Evolutionary conservation across 2,888 invertebrate genomes (phyloP).

Genomic region (Leucoptera coffeella): DNA sequence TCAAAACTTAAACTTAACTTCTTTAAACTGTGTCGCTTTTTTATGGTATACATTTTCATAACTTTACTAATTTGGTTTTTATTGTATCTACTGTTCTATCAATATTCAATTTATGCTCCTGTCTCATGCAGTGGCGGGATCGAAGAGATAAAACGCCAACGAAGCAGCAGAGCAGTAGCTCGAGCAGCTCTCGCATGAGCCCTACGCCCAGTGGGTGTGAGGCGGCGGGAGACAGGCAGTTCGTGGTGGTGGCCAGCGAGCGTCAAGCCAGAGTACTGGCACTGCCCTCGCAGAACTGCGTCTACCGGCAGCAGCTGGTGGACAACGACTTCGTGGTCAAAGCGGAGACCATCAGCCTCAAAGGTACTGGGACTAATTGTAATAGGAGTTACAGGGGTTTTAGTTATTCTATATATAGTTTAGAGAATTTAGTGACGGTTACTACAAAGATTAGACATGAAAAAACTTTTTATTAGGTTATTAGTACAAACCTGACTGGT

Average conservation of each 20-base stretch:
- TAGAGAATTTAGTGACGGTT: too few species aligned
- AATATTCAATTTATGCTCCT: background rate
- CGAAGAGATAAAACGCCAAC: slow-evolving; percentile 57
- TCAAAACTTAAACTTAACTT: too few species aligned
- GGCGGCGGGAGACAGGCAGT: slow-evolving; percentile 74
- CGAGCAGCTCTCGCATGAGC: slow-evolving; percentile 67
- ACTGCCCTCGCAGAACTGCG: slow-evolving; percentile 91
- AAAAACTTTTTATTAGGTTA: too few species aligned
- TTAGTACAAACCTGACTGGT: too few species aligned
- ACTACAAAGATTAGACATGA: too few species aligned
- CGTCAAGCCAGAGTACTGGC: slow-evolving; percentile 92
- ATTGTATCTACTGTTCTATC: background rate
- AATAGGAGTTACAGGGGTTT: too few species aligned
- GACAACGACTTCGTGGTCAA: slow-evolving; percentile 91
- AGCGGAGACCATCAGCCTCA: slow-evolving; percentile 86
- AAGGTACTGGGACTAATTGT: too few species aligned
- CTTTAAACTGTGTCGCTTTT: too few species aligned
- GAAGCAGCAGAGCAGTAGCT: slow-evolving; percentile 43
- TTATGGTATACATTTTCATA: too few species aligned
- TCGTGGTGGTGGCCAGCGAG: slow-evolving; percentile 89
- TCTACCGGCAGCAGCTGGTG: slow-evolving; percentile 87
- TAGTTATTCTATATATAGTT: too few species aligned
- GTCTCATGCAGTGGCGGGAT: slow-evolving; percentile 12
- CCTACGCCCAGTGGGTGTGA: slow-evolving; percentile 56
- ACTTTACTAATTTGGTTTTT: background rate